Conservation (phyloP, 1,140 invertebrate genomes). For the Dinothrombium tinctorium region DNA sequence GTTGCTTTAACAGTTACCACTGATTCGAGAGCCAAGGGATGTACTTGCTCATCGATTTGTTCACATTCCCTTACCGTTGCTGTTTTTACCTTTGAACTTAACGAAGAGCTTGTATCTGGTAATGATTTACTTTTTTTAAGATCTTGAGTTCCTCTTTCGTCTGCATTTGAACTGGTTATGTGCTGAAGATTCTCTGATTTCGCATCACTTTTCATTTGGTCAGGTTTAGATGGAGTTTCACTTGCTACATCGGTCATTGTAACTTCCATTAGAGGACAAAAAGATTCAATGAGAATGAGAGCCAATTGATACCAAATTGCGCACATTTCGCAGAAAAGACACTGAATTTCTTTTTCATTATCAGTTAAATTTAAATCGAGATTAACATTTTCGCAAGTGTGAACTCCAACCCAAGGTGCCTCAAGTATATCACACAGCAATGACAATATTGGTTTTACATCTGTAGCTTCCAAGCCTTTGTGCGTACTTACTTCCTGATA, state of each 20-base stretch:
- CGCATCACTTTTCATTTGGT: no score
- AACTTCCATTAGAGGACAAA: constrained; percentile 27
- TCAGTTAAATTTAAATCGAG: not conserved
- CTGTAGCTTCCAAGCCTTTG: constrained; percentile 44
- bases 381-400: constrained; percentile 37
- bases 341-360: constrained; percentile 21
- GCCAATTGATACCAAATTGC: constrained; percentile 67
- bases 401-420: constrained; percentile 42
- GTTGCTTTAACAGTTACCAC: constrained; percentile 47
- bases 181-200: no score
- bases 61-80: constrained; percentile 2
- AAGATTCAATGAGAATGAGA: constrained; percentile 21
- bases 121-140: not conserved
- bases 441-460: constrained; percentile 33
- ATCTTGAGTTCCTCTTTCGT: not conserved
- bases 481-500: constrained; percentile 69
- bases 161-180: no score
- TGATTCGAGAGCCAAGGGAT: constrained; percentile 50
- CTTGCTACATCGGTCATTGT: constrained; percentile 16
- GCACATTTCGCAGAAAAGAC: constrained; percentile 67
- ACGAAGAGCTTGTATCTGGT: no score
- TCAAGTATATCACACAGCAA: constrained; percentile 55
- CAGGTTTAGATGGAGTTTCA: not conserved
- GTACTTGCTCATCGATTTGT: constrained; percentile 1
- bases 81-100: no score